Percentiles rank a stretch among this genome's conserved stretches.
phyloP scores from a whole-genome alignment of 2,888 invertebrate species.

The Cosmia pyralina region DNA sequence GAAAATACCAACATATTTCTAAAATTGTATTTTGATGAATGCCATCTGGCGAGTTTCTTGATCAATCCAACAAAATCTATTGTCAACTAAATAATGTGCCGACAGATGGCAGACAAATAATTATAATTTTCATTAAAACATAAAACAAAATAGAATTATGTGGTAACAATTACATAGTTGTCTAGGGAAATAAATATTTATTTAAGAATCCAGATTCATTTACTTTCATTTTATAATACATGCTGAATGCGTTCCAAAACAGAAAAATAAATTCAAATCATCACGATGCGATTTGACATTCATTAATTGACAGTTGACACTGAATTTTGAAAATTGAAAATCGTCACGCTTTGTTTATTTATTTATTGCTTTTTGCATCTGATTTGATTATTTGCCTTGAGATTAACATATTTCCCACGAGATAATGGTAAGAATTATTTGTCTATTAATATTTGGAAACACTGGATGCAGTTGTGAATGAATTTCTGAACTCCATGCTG shows the following conservation, averaged over 20 bases:
- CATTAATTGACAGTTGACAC: constrained; percentile 1
- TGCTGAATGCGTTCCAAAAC: background rate
- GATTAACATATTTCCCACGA: background rate
- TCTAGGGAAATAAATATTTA: no score
- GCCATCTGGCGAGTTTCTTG: constrained; percentile 17
- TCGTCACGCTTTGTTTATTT: constrained; percentile 17
- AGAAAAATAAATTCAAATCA: background rate
- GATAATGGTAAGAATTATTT: constrained; percentile 19
- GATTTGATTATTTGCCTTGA: constrained; percentile 8
- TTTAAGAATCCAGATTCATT: background rate
- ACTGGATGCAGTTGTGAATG: background rate
- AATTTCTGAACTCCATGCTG: background rate
- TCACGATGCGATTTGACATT: constrained; percentile 5
- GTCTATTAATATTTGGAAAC: background rate
- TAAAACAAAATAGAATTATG: background rate
- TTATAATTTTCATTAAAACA: background rate
- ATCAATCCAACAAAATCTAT: background rate
- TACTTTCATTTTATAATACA: background rate
- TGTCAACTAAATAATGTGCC: background rate
- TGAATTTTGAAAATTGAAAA: constrained; percentile 28
- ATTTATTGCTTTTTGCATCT: background rate
- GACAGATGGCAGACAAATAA: constrained; percentile 20
- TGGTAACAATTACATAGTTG: no score
- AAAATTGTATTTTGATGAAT: background rate
- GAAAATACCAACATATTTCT: background rate